phyloP scores from a whole-genome alignment of 2,888 invertebrate species.

The Drosophila leonis region DNA sequence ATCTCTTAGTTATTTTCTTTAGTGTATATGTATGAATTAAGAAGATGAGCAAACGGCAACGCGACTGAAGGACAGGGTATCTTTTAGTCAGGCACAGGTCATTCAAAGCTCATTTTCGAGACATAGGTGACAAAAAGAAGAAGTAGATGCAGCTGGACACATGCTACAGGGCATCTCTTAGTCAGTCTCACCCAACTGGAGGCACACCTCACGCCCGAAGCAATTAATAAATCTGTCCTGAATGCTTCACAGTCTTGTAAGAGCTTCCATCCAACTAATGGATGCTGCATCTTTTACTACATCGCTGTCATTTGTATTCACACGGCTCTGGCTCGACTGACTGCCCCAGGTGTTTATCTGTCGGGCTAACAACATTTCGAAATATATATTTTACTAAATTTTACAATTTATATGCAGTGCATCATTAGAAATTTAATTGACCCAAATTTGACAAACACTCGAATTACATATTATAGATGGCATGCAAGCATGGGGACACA shows the following conservation, averaged over 20 bases:
- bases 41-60: too few species aligned
- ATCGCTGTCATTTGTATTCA: constrained; percentile 6
- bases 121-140: not conserved
- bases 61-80: not conserved
- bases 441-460: constrained; percentile 57
- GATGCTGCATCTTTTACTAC: constrained; percentile 1
- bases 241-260: not conserved
- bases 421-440: constrained; percentile 74
- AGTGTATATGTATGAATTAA: too few species aligned
- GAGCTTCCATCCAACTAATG: not conserved
- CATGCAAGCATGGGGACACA: not conserved
- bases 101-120: not conserved
- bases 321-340: not conserved
- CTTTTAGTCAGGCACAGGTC: not conserved
- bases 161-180: not conserved
- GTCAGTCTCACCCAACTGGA: not conserved
- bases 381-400: constrained; percentile 58
- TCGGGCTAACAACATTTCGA: constrained; percentile 18
- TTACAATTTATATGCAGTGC: constrained; percentile 56
- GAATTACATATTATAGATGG: not conserved
- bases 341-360: constrained; percentile 33
- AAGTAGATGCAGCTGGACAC: too few species aligned
- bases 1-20: too few species aligned
- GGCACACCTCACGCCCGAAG: not conserved
- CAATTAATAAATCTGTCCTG: constrained; percentile 4